Evolutionary conservation across 2,113 vertebrate species (phyloP), one percentile per base, ranked within the genome.

Genomic region (Corvus moneduloides): DNA sequence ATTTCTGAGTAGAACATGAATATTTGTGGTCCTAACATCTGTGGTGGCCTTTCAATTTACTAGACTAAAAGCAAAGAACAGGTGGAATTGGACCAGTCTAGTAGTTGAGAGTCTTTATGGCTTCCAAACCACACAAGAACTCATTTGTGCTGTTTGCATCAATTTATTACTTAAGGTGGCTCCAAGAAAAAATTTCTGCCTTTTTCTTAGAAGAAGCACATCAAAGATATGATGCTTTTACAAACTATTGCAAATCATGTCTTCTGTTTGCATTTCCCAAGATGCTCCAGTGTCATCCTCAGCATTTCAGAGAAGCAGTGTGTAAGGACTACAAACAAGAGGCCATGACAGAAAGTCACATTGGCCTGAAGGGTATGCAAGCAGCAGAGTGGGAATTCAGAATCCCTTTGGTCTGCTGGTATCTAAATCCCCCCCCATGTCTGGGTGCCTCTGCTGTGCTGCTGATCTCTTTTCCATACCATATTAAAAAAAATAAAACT

Each of bases 51-150:
- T 95, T 93, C 83, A 75, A 62, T 86, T 94, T 94, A 78, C 83
- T 61, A 84, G 64, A 96, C 64, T 49, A 74, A 90, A 94, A 90
- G 68, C 55, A 88, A 86, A 86, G 73, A 93, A 48, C 30, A 56
- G 64, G 68, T 96, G 68, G 88, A 90, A 90, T 37, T 87, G 79
- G 62, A 68, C 92, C 93, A 94, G 79, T 41, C 78, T 88, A 71
- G 93, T 59, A 84, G 94, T 44, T 95, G 48, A 69, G 67, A 77
- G 39, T 74, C 87, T 80, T 68, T 73, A 71, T 32, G 39, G 33
- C 35, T 93, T 97, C 93, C 95, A 96, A 96, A 96, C 94, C 93
- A 71, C 93, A 96, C 48, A 83, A 89, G 81, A 35, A 58, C 63
- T 93, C 87, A 52, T 58, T 94, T 91, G 67, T 90, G 71, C 52